A percentile compares a stretch with the other conserved stretches of the same genome.
phyloP scores from a whole-genome alignment of 2,797 vertebrate genomes.

The Squalus acanthias region DNA sequence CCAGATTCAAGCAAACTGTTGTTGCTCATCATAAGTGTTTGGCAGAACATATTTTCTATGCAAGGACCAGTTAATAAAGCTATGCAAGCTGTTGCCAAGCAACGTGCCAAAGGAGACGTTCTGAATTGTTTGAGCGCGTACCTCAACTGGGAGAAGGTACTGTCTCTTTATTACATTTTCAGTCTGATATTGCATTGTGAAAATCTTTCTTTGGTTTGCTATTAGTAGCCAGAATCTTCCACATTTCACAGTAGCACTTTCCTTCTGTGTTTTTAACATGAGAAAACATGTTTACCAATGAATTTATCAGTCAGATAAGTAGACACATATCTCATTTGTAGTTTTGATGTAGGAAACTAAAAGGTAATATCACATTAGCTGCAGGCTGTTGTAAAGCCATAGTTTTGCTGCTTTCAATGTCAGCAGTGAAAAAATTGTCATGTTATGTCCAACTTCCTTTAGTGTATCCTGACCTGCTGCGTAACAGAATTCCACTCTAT shows the following conservation, averaged over 20 bases:
- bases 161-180: neutral
- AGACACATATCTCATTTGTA: neutral
- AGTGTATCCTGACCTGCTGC: neutral
- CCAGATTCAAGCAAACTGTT: constrained; percentile 74
- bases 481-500: neutral
- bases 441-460: neutral
- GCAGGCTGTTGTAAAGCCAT: neutral
- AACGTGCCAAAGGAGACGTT: constrained; percentile 62
- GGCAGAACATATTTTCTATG: constrained; percentile 72
- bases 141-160: constrained; percentile 87
- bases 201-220: neutral
- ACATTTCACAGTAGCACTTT: neutral
- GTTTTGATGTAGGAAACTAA: neutral
- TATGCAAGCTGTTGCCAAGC: constrained; percentile 73
- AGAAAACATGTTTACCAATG: neutral
- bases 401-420: neutral
- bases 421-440: neutral
- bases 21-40: constrained; percentile 80
- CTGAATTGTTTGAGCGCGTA: constrained; percentile 66
- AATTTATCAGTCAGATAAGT: neutral
- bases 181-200: neutral
- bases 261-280: neutral
- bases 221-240: neutral
- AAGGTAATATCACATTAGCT: neutral
- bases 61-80: constrained; percentile 69